Percentiles rank a stretch among this genome's conserved stretches.
phyloP scores from a whole-genome alignment of 2,888 invertebrate species.

The Pyrrhia umbra region DNA sequence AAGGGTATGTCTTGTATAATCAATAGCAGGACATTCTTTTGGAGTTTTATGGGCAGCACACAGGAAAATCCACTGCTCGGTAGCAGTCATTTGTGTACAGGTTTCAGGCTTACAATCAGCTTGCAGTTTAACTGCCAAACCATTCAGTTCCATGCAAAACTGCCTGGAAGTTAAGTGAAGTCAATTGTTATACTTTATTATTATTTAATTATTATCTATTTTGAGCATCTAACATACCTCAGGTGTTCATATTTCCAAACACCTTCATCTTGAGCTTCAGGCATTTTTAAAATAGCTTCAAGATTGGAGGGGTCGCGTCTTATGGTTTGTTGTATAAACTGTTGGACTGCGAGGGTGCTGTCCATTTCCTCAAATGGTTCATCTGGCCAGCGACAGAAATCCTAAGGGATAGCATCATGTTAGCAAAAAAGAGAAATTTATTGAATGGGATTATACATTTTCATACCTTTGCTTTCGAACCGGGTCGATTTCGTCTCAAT shows the following conservation, averaged over 20 bases:
- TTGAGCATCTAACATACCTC: constrained; percentile 87
- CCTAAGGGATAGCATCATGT: constrained; percentile 88
- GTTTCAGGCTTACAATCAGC: constrained; percentile 98
- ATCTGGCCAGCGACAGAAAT: constrained; percentile 99
- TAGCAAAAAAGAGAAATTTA: not conserved
- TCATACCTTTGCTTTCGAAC: constrained; percentile 95
- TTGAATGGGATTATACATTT: not conserved
- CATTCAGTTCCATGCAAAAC: constrained; percentile 99
- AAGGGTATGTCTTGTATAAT: constrained; percentile 99
- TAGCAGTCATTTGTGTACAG: constrained; percentile 99
- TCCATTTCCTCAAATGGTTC: constrained; percentile 99
- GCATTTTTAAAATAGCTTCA: constrained; percentile 98
- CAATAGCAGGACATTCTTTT: constrained; percentile 99
- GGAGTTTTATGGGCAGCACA: constrained; percentile 99
- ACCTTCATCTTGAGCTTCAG: constrained; percentile 99
- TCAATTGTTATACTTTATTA: not conserved
- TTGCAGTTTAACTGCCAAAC: constrained; percentile 98
- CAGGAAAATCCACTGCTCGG: constrained; percentile 99
- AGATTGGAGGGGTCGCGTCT: constrained; percentile 97
- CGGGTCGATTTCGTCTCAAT: constrained; percentile 96
- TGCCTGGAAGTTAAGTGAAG: constrained; percentile 91
- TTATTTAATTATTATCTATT: not conserved
- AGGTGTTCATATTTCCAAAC: constrained; percentile 99
- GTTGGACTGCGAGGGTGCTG: constrained; percentile 99
- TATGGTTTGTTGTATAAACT: constrained; percentile 99